These are phyloP conservation scores for Sorex maritimensis DNA, from an alignment of 2,797 vertebrate species.

Conservation along the genomic window DNA sequence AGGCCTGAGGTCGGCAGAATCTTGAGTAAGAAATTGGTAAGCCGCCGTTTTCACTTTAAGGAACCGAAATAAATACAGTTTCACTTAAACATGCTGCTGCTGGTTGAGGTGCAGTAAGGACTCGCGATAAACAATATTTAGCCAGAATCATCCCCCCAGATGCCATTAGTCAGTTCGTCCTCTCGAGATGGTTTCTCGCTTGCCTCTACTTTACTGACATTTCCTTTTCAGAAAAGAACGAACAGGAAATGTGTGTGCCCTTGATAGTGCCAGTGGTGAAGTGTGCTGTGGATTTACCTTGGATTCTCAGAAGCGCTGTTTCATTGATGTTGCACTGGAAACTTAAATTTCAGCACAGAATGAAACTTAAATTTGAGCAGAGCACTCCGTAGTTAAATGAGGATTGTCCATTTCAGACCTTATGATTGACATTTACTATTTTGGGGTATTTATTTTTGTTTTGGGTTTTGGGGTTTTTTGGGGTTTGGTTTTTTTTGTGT, in stretches of 20 bases:
- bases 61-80: constrained; percentile 37
- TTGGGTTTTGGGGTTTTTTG: too few relatives aligned
- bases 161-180: background rate
- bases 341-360: background rate
- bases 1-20: background rate
- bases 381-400: background rate
- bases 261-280: constrained; percentile 43
- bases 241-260: constrained; percentile 6
- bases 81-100: constrained; percentile 3
- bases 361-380: background rate
- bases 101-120: constrained; percentile 16
- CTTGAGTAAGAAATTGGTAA: constrained; percentile 51
- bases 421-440: background rate
- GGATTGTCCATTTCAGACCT: background rate
- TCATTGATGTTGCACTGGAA: background rate
- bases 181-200: background rate
- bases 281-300: constrained; percentile 5
- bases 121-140: constrained; percentile 30
- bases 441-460: too few relatives aligned
- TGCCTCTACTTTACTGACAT: constrained; percentile 7
- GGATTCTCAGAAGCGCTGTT: background rate
- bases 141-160: constrained; percentile 10
- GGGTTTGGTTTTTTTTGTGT: too few relatives aligned
- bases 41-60: constrained; percentile 39
- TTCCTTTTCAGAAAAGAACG: constrained; percentile 27